A percentile compares a stretch with the other conserved stretches of the same genome.
Evolutionary conservation across 1,140 invertebrate species (phyloP).

Genomic region (Temnothorax curvispinosus): DNA sequence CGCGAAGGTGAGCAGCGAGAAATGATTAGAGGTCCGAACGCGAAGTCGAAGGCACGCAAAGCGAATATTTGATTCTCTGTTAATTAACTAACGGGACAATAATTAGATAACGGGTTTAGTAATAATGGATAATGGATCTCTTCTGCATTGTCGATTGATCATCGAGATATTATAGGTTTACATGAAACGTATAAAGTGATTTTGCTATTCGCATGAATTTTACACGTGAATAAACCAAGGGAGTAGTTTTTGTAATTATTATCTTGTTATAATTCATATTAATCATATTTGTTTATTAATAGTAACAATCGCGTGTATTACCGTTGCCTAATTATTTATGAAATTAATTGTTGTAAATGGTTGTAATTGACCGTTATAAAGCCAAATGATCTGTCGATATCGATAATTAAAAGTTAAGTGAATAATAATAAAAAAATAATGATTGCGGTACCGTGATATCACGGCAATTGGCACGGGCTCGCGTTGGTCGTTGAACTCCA

Average conservation of each 20-base stretch:
- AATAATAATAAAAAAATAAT: not conserved
- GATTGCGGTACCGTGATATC: not conserved
- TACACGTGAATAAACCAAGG: not conserved
- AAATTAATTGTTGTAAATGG: not conserved
- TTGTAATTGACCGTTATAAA: not conserved
- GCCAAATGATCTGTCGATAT: not conserved
- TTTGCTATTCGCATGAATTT: not conserved
- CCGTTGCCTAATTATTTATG: not conserved
- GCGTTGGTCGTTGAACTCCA: conserved; percentile 41
- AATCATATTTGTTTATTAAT: not conserved
- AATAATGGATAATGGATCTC: conserved; percentile 9
- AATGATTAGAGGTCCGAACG: not conserved
- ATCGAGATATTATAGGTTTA: not conserved
- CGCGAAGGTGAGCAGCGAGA: conserved; percentile 17
- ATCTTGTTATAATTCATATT: not conserved
- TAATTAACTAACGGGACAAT: conserved; percentile 36
- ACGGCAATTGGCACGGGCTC: conserved; percentile 9
- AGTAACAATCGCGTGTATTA: not conserved
- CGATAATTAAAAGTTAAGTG: not conserved
- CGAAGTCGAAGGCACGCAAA: no score
- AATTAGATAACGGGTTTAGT: conserved; percentile 21
- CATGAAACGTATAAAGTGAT: not conserved
- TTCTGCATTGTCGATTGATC: not conserved
- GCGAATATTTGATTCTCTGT: not conserved
- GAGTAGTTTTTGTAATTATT: not conserved